Conservation (phyloP, 2,113 vertebrate genomes). For the Thalassarche chlororhynchos region DNA sequence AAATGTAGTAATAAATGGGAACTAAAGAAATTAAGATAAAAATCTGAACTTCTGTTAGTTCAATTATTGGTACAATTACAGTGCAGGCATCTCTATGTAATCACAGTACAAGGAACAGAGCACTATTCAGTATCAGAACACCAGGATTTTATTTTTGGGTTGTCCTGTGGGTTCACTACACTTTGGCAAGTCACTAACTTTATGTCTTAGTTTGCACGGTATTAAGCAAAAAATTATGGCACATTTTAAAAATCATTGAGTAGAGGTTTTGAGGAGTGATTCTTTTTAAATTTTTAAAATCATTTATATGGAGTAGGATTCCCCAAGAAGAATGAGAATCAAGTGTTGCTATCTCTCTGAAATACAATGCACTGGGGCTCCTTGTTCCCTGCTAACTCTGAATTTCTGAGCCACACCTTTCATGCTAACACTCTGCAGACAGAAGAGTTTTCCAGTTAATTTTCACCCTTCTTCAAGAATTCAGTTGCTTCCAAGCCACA, state of each 20-base stretch:
- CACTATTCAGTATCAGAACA: not conserved
- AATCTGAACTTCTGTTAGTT: not conserved
- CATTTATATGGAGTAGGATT: not conserved
- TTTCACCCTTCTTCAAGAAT: not conserved
- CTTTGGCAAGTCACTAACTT: not conserved
- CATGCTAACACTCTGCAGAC: not conserved
- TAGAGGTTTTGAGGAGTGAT: not conserved
- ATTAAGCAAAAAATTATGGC: not conserved
- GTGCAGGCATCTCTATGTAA: not conserved
- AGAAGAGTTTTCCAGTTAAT: not conserved
- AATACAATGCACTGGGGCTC: not conserved
- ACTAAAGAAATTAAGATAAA: not conserved
- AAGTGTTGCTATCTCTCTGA: not conserved
- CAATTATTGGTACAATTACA: not conserved
- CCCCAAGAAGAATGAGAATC: not conserved
- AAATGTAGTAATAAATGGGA: not conserved
- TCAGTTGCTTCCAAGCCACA: not conserved
- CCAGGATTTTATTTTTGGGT: not conserved
- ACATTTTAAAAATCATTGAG: not conserved
- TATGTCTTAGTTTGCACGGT: not conserved
- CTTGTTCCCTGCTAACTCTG: not conserved
- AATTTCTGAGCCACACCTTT: not conserved
- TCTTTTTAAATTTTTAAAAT: not conserved
- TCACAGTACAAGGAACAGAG: not conserved
- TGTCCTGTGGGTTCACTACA: not conserved